phyloP scores from a whole-genome alignment of 2,113 vertebrate species.

The Phasianus colchicus region DNA sequence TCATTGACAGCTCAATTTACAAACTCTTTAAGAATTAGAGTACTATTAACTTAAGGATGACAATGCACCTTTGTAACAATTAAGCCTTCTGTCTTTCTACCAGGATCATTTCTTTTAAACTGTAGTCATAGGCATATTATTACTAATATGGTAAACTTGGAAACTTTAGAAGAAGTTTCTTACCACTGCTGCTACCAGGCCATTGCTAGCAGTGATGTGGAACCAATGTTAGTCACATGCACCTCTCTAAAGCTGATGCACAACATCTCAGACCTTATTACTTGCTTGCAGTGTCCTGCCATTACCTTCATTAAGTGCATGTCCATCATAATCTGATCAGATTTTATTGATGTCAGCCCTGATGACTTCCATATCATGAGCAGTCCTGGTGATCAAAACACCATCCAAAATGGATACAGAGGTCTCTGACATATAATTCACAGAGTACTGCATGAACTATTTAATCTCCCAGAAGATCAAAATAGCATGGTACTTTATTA shows the following conservation, averaged over 20 bases:
- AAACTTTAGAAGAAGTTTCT: not conserved
- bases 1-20: not conserved
- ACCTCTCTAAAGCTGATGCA: not conserved
- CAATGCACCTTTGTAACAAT: not conserved
- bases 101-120: not conserved
- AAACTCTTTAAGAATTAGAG: not conserved
- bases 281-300: not conserved
- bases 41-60: not conserved
- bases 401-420: not conserved
- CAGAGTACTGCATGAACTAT: not conserved
- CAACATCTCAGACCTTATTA: not conserved
- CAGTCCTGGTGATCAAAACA: not conserved
- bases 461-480: not conserved
- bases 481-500: slow-evolving; percentile 9
- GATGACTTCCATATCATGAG: not conserved
- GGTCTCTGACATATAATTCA: not conserved
- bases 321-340: not conserved
- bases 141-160: not conserved
- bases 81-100: not conserved
- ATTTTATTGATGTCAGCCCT: not conserved
- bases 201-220: not conserved
- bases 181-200: not conserved
- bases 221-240: not conserved
- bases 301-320: not conserved
- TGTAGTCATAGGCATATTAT: not conserved